A percentile compares a stretch with the other conserved stretches of the same genome.
Evolutionary conservation across 1,140 invertebrate species (phyloP).

Genomic region (Drosophila seguyi): DNA sequence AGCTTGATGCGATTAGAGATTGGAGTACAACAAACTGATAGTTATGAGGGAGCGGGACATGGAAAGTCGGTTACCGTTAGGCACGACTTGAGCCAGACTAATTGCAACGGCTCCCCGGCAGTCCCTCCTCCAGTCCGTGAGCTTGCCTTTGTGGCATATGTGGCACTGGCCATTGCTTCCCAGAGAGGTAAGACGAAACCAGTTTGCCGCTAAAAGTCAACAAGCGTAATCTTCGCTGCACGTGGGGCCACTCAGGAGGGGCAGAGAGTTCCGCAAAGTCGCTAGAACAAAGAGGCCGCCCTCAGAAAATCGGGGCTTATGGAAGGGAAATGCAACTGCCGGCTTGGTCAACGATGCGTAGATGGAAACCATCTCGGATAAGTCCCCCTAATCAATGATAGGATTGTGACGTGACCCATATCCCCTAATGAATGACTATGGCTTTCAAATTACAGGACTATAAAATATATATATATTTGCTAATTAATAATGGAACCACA

Average conservation of each 20-base stretch:
- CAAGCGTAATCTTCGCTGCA: conserved; percentile 49
- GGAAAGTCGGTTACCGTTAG: conserved; percentile 70
- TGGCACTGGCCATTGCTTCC: conserved; percentile 2
- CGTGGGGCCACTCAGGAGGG: conserved; percentile 40
- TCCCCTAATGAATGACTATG: conserved; percentile 18
- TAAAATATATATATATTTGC: conserved; percentile 43
- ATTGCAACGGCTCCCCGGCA: conserved; percentile 55
- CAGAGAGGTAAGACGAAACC: conserved; percentile 54
- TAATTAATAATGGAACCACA: conserved; percentile 43
- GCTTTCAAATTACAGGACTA: conserved; percentile 25
- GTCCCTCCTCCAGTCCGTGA: neutral
- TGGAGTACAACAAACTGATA: conserved; percentile 27
- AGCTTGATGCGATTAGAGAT: conserved; percentile 67
- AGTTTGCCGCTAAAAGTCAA: conserved; percentile 55
- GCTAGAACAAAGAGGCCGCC: conserved; percentile 43
- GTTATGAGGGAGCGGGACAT: conserved; percentile 47
- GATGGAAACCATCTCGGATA: conserved; percentile 1
- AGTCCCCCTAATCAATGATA: conserved; percentile 5
- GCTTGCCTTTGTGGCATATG: conserved; percentile 53
- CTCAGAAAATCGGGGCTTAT: conserved; percentile 25
- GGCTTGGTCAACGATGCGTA: neutral
- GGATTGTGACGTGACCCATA: neutral
- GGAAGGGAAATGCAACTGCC: conserved; percentile 20
- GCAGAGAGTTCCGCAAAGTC: conserved; percentile 17
- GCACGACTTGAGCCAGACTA: conserved; percentile 81